Conservation (phyloP, 2,797 vertebrate genomes). For the Rhinichthys osculus region DNA sequence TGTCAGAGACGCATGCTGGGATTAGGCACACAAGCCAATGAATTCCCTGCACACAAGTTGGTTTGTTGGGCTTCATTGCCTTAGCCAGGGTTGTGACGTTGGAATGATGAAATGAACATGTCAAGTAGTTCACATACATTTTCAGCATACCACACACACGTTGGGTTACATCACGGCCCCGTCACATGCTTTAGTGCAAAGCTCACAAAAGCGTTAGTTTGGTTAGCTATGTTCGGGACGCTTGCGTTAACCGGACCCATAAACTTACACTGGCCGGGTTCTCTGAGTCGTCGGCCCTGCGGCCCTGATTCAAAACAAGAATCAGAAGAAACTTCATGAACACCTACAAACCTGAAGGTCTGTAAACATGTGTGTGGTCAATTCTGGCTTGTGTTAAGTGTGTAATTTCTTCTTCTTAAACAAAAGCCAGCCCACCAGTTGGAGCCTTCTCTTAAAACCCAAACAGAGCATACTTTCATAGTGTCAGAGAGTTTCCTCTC, state of each 20-base stretch:
- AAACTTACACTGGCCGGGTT: conserved; percentile 55
- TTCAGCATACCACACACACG: background rate
- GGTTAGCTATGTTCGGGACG: conserved; percentile 26
- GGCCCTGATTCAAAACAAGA: conserved; percentile 63
- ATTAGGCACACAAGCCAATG: background rate
- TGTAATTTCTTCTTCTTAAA: background rate
- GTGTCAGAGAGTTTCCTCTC: background rate
- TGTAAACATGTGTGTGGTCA: background rate
- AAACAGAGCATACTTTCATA: background rate
- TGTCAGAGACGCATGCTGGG: conserved; percentile 23
- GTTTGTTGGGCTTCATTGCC: conserved; percentile 1
- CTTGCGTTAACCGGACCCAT: conserved; percentile 29
- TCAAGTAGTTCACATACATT: background rate
- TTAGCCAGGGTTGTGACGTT: background rate
- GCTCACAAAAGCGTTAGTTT: conserved; percentile 44
- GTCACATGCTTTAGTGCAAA: conserved; percentile 49
- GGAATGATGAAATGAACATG: background rate
- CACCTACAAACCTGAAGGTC: background rate
- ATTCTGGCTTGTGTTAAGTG: background rate
- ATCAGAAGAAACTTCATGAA: conserved; percentile 4
- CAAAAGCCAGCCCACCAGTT: background rate
- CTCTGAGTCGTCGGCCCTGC: conserved; percentile 39
- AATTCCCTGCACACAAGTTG: background rate
- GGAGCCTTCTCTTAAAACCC: background rate
- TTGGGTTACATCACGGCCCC: background rate